Base-by-base conservation (phyloP, 1,140 invertebrate species). In the Pseudomyrmex cubaensis region DNA sequence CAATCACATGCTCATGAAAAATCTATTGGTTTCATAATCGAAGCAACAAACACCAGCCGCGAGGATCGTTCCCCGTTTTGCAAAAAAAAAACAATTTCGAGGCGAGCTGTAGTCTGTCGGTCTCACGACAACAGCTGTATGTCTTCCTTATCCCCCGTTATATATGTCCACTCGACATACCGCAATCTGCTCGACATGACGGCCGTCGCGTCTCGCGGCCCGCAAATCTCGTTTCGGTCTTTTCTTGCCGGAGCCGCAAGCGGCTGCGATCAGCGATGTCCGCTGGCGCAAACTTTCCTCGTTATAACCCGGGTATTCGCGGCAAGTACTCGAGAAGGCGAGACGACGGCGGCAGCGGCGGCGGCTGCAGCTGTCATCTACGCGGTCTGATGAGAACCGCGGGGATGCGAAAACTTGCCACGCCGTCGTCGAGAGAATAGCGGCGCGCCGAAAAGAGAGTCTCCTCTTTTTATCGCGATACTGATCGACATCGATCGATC, bases 231-330 rank as follows among this genome's bases (percentile, higher is more conserved):
- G 56, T 25, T 35, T 35, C 25, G 44, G 74, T 54, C 50, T 73
- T 12, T 75, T 83, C 74, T 59, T 57, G 46, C 35, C 61, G 17
- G 35, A 56, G 74, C 54, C 15, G 63, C 44, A 25, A 59, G 35
- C 44, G 59, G 67, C 67, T 75, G 56, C 86, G 84, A 82, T 84
- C 86, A 12, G 22, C 54, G 50, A 73, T 82, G 70, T 83, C 72
- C 85, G 85, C 61, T 82, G 83, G 63, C 76, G 66, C 67, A 90
- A 80, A 91, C 90, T 91, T 91, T 91, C 85, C 89, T 90, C 90
- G 90, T 91, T 91, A 91, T 86, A 86, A 67, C 48, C 72, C 87
- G 59, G 77, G 57, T 82, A 85, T 86, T 74, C 69, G 64, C 70
- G 17, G 61, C 66, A 72, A 80, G 76, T 82, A 62, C 64, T 59